Evolutionary conservation across 2,113 vertebrate genomes (phyloP).

Genomic region (Sialia sialis): DNA sequence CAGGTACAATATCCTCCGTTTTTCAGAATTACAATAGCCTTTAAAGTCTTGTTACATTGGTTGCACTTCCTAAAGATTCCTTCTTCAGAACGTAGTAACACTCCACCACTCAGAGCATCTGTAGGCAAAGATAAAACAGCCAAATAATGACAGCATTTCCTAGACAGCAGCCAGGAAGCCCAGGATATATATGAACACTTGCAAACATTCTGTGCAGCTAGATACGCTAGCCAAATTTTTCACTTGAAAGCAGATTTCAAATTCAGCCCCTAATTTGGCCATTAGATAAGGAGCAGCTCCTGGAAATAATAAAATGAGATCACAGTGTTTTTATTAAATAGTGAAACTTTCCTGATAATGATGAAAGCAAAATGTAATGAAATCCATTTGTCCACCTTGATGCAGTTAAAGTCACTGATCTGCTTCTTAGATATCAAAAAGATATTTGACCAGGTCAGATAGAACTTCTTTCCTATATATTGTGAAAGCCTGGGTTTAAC

Average conservation of each 20-base stretch:
- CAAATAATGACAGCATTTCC: neutral
- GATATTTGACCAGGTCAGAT: neutral
- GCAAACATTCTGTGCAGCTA: neutral
- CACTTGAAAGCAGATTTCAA: neutral
- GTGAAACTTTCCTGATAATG: constrained; percentile 3
- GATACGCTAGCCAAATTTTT: neutral
- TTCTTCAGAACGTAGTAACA: neutral
- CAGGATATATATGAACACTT: neutral
- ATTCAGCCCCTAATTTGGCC: neutral
- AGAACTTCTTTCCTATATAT: neutral
- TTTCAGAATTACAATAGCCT: neutral
- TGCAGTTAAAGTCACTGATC: neutral
- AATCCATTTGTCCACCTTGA: neutral
- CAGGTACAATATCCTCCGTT: neutral
- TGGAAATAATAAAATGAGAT: constrained; percentile 53
- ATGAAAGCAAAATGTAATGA: constrained; percentile 53
- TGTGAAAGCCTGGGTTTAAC: neutral
- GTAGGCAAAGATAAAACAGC: neutral
- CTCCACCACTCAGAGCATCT: neutral
- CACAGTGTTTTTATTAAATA: constrained; percentile 3
- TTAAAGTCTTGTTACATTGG: neutral
- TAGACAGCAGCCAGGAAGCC: neutral
- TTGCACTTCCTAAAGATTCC: neutral
- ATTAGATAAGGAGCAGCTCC: neutral
- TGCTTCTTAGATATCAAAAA: neutral